These are phyloP conservation scores for Morinoia aosen DNA, from an alignment of 2,888 invertebrate genomes.

Conservation along the genomic window DNA sequence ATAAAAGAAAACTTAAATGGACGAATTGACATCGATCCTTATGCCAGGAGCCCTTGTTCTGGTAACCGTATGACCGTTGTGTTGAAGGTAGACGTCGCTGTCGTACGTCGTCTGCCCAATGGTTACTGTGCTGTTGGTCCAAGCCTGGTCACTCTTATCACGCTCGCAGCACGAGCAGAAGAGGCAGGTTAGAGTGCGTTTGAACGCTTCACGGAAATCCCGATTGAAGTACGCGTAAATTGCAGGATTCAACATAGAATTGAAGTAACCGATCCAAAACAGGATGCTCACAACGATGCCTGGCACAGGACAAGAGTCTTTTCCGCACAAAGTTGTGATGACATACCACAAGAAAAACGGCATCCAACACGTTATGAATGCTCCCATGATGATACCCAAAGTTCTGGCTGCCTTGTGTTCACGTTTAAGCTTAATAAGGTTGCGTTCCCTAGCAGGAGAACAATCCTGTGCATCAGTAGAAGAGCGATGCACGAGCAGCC, in stretches of 20 bases:
- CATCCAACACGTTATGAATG: conserved; percentile 96
- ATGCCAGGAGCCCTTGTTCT: conserved; percentile 52
- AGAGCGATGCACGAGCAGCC: conserved; percentile 72
- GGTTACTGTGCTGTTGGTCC: conserved; percentile 54
- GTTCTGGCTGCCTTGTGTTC: conserved; percentile 96
- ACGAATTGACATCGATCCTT: conserved; percentile 52
- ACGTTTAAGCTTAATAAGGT: conserved; percentile 90
- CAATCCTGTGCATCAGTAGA: conserved; percentile 74
- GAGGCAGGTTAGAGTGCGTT: conserved; percentile 64
- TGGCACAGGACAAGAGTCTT: conserved; percentile 82
- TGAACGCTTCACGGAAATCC: conserved; percentile 82
- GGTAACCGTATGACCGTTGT: conserved; percentile 61
- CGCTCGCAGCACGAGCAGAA: conserved; percentile 55
- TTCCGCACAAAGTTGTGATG: conserved; percentile 86
- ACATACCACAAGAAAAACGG: conserved; percentile 98
- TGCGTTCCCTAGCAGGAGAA: conserved; percentile 76
- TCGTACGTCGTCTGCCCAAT: conserved; percentile 59
- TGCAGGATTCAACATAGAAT: conserved; percentile 95
- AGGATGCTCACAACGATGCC: conserved; percentile 85
- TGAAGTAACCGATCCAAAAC: conserved; percentile 84
- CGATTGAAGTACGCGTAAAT: conserved; percentile 97
- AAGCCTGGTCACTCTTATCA: conserved; percentile 54
- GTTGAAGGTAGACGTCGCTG: conserved; percentile 66
- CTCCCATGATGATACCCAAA: conserved; percentile 97
- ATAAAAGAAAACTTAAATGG: neutral